Percentiles rank a stretch among this genome's conserved stretches.
phyloP scores from a whole-genome alignment of 2,888 invertebrate genomes.

The Drosophila glabriapex region DNA sequence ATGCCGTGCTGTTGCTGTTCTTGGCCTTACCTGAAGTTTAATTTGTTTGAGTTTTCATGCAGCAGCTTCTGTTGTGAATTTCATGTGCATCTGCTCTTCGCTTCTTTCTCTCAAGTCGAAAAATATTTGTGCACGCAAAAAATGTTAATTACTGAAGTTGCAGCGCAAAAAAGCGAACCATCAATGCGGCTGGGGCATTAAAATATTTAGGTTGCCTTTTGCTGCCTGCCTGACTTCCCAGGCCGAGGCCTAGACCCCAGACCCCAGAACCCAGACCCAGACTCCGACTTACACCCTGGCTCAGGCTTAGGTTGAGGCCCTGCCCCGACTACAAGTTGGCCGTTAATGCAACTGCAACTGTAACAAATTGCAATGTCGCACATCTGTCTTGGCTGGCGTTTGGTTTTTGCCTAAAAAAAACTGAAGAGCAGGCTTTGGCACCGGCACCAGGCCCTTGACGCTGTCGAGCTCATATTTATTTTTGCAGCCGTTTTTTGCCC shows the following conservation, averaged over 20 bases:
- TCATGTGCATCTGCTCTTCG: slow-evolving; percentile 72
- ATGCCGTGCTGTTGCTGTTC: slow-evolving; percentile 54
- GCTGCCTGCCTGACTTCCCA: slow-evolving; percentile 62
- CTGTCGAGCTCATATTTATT: slow-evolving; percentile 71
- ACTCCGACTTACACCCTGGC: slow-evolving; percentile 34
- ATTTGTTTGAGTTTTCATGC: slow-evolving; percentile 78
- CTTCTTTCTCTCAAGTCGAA: slow-evolving; percentile 69
- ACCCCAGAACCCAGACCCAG: slow-evolving; percentile 6
- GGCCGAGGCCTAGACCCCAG: slow-evolving; percentile 39
- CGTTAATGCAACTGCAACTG: slow-evolving; percentile 80
- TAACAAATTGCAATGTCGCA: slow-evolving; percentile 79
- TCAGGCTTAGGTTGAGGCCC: slow-evolving; percentile 24
- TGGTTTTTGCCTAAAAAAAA: slow-evolving; percentile 69
- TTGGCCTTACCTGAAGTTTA: slow-evolving; percentile 72
- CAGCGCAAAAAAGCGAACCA: slow-evolving; percentile 73
- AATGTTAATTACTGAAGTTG: slow-evolving; percentile 78
- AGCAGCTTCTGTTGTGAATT: slow-evolving; percentile 75
- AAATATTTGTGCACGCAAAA: slow-evolving; percentile 81
- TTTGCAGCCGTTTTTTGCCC: slow-evolving; percentile 62
- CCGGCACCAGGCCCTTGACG: slow-evolving; percentile 55
- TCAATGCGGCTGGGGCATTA: slow-evolving; percentile 78
- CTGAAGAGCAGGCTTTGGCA: slow-evolving; percentile 25
- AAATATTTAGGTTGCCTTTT: slow-evolving; percentile 74
- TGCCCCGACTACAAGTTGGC: slow-evolving; percentile 40
- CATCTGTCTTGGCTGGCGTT: slow-evolving; percentile 78